phyloP scores from a whole-genome alignment of 2,888 invertebrate species.

The Philaethria dido region DNA sequence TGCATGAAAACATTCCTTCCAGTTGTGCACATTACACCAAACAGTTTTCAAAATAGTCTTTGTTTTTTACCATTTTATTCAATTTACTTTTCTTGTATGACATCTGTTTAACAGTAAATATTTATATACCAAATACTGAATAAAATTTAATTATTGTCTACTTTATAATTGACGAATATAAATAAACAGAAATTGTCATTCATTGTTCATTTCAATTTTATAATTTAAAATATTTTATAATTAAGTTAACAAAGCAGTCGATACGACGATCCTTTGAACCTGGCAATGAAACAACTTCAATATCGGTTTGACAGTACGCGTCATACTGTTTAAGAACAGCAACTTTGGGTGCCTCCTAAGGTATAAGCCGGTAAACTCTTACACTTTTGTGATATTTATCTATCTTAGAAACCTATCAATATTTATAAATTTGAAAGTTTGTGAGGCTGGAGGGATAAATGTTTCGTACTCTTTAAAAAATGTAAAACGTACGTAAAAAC shows the following conservation, averaged over 20 bases:
- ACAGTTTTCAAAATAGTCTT: conserved; percentile 28
- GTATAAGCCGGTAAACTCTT: not conserved
- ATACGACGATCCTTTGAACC: not conserved
- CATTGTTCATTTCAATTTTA: not conserved
- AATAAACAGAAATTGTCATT: no score
- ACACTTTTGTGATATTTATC: not conserved
- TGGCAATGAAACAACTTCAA: not conserved
- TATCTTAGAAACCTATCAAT: not conserved
- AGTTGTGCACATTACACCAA: conserved; percentile 6
- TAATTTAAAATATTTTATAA: not conserved
- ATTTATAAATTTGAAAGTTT: no score
- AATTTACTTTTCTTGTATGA: conserved; percentile 10
- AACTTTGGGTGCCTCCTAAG: not conserved
- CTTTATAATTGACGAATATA: not conserved
- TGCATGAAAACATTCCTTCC: conserved; percentile 10
- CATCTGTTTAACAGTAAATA: not conserved
- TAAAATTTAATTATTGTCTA: no score
- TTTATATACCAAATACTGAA: not conserved
- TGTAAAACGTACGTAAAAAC: no score
- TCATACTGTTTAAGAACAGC: conserved; percentile 6
- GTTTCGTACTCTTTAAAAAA: no score
- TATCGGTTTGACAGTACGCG: not conserved
- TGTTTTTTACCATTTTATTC: conserved; percentile 13
- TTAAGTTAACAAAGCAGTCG: not conserved
- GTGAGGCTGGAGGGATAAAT: no score